phyloP scores from a whole-genome alignment of 2,797 vertebrate species.

The Pagetopsis macropterus region DNA sequence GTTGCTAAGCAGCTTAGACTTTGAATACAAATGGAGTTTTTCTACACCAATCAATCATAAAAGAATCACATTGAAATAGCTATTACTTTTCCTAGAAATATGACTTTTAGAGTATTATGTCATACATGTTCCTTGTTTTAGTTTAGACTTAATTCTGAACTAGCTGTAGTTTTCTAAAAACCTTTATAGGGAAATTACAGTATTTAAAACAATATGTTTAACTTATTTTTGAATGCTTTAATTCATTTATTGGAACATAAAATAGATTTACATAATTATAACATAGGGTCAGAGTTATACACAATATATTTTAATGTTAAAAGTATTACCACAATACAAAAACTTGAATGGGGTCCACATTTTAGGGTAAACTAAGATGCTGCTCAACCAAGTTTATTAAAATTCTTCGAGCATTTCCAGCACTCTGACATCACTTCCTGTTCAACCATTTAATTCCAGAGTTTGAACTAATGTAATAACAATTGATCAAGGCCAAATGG shows the following conservation, averaged over 20 bases:
- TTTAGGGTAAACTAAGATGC: background rate
- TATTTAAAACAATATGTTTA: too few relatives aligned
- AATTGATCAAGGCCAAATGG: conserved; percentile 9
- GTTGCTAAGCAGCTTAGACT: background rate
- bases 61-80: background rate
- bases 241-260: too few relatives aligned
- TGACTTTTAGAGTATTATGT: too few relatives aligned
- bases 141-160: too few relatives aligned
- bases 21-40: conserved; percentile 19
- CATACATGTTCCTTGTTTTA: too few relatives aligned
- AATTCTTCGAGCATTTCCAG: background rate
- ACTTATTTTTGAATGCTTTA: too few relatives aligned
- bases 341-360: background rate
- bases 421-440: background rate
- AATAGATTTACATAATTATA: too few relatives aligned
- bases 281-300: too few relatives aligned
- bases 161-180: too few relatives aligned
- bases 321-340: too few relatives aligned
- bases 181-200: too few relatives aligned
- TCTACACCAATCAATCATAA: conserved; percentile 24
- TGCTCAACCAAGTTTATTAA: background rate
- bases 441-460: background rate
- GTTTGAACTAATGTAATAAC: background rate
- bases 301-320: too few relatives aligned
- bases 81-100: background rate